These are phyloP conservation scores for Subanguina moxae DNA, from an alignment of 1,140 invertebrate genomes.

Conservation along the genomic window DNA sequence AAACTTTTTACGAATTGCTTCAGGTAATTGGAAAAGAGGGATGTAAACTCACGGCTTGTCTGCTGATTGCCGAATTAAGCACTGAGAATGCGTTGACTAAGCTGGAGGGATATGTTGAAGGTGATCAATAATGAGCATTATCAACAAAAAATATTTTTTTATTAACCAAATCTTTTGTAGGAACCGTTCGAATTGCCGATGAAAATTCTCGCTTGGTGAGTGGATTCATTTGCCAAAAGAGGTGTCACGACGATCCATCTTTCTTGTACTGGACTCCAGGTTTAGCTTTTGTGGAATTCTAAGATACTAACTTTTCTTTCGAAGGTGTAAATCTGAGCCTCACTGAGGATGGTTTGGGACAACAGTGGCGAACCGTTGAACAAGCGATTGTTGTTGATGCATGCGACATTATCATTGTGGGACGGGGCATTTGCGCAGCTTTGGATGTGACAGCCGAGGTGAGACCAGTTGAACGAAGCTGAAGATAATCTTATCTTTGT, in stretches of 20 bases:
- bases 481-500: neutral
- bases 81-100: conserved; percentile 42
- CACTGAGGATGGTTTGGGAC: conserved; percentile 31
- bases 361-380: conserved; percentile 41
- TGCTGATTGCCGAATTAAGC: conserved; percentile 57
- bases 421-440: conserved; percentile 42
- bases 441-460: conserved; percentile 37
- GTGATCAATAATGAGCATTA: conserved; percentile 2
- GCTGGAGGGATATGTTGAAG: conserved; percentile 22
- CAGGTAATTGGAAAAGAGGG: conserved; percentile 18
- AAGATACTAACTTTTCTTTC: neutral
- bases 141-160: neutral
- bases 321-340: conserved; percentile 31
- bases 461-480: conserved; percentile 17
- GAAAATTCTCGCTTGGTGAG: conserved; percentile 23
- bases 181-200: conserved; percentile 36
- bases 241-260: conserved; percentile 20
- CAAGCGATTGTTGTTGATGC: conserved; percentile 36
- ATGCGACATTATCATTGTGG: conserved; percentile 47
- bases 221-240: conserved; percentile 49
- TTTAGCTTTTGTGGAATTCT: neutral
- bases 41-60: conserved; percentile 19
- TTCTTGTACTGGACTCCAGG: conserved; percentile 51
- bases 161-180: neutral
- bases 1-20: conserved; percentile 15